Evolutionary conservation across 1,140 invertebrate species (phyloP).

Genomic region (Thrips palmi): DNA sequence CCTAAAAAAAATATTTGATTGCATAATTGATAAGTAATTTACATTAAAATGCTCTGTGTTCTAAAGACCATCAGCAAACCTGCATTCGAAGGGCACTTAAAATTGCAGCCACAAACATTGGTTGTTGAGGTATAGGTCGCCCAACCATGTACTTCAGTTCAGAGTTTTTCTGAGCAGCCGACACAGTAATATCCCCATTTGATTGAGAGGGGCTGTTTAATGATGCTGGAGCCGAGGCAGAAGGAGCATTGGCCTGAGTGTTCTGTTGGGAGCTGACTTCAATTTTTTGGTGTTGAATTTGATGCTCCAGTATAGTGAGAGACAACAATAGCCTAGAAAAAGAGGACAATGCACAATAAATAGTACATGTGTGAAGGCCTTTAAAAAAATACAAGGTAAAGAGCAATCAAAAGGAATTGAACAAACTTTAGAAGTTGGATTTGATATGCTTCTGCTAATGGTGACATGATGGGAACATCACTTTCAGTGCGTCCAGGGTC

Average conservation of each 20-base stretch:
- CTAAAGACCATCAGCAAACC: not conserved
- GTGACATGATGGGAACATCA: conserved; percentile 31
- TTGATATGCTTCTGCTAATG: conserved; percentile 63
- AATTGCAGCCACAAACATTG: conserved; percentile 70
- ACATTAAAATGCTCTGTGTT: not conserved
- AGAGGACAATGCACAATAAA: conserved; percentile 11
- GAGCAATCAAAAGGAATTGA: conserved; percentile 1
- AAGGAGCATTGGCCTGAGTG: conserved; percentile 22
- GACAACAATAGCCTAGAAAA: conserved; percentile 39
- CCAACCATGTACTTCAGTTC: conserved; percentile 42
- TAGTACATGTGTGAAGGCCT: too few species aligned
- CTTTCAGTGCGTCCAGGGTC: conserved; percentile 38
- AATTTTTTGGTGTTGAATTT: conserved; percentile 32
- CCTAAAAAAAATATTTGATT: conserved; percentile 10
- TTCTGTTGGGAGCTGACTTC: conserved; percentile 17
- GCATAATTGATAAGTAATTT: not conserved
- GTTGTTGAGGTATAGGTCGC: conserved; percentile 55
- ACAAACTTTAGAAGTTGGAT: conserved; percentile 46
- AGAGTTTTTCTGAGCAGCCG: too few species aligned
- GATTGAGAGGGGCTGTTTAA: too few species aligned
- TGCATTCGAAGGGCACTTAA: conserved; percentile 42
- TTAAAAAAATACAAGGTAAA: too few species aligned
- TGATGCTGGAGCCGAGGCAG: conserved; percentile 18
- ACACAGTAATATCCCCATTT: too few species aligned
- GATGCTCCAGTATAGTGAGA: conserved; percentile 60